A percentile compares a stretch with the other conserved stretches of the same genome.
These are phyloP conservation scores for Nomia melanderi DNA, from an alignment of 1,140 invertebrate genomes.

Conservation along the genomic window DNA sequence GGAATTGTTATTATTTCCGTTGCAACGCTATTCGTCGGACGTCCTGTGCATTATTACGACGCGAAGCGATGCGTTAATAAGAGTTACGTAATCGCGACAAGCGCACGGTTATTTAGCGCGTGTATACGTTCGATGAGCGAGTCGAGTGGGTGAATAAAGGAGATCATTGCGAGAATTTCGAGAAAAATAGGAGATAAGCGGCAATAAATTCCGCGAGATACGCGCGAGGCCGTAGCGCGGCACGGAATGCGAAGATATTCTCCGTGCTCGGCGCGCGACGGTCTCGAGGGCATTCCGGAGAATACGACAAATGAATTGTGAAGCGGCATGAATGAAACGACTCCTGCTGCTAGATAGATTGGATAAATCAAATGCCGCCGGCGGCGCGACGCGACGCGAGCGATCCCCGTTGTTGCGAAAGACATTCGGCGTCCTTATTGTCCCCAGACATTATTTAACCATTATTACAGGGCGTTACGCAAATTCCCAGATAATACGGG, in stretches of 20 bases:
- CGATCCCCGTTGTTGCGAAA: too few relatives aligned
- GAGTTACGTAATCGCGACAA: neutral
- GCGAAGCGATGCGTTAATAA: conserved; percentile 28
- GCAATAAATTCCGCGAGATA: conserved; percentile 7
- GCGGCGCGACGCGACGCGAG: neutral
- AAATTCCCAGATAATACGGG: too few relatives aligned
- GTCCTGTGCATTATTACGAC: conserved; percentile 31
- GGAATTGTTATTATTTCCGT: too few relatives aligned
- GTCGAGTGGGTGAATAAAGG: neutral
- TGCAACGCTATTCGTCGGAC: neutral
- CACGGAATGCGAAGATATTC: neutral
- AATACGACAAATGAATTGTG: conserved; percentile 14
- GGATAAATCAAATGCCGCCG: neutral
- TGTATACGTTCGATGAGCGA: neutral
- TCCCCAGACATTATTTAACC: neutral
- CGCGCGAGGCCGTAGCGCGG: neutral
- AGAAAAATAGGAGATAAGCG: conserved; percentile 13
- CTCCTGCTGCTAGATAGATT: neutral
- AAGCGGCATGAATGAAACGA: conserved; percentile 18
- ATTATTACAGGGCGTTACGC: too few relatives aligned
- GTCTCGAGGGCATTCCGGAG: neutral
- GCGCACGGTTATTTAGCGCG: neutral
- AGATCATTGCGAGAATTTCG: conserved; percentile 7
- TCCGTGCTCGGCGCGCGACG: neutral
- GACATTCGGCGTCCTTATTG: neutral